Conservation (phyloP, 2,113 vertebrate species). For the Phyllostomus hastatus region DNA sequence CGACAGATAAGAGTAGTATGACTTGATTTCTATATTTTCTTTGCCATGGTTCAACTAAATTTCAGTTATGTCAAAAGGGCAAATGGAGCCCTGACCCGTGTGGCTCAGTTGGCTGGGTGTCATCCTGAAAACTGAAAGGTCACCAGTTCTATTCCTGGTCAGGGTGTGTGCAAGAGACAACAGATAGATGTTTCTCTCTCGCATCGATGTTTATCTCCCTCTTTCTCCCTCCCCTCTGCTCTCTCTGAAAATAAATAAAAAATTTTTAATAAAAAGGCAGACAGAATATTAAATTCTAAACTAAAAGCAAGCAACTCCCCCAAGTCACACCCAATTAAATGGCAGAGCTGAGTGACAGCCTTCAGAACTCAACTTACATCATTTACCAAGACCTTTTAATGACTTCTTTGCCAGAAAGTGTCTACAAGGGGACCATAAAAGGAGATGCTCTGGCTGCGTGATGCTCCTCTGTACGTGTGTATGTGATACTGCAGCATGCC, state of each 20-base stretch:
- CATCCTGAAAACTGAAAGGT: too few relatives aligned
- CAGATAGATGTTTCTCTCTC: too few relatives aligned
- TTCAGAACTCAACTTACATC: not conserved
- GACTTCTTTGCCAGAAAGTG: not conserved
- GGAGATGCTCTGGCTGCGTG: not conserved
- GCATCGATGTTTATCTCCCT: too few relatives aligned
- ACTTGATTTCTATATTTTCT: not conserved
- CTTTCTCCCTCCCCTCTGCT: too few relatives aligned
- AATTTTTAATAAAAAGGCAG: not conserved
- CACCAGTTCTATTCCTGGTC: too few relatives aligned
- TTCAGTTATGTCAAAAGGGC: not conserved
- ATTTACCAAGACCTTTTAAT: not conserved
- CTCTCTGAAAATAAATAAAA: too few relatives aligned
- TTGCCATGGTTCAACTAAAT: not conserved
- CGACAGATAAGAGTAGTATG: not conserved
- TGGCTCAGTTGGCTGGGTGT: too few relatives aligned
- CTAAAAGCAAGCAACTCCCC: not conserved
- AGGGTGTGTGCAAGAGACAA: too few relatives aligned
- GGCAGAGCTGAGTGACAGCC: not conserved
- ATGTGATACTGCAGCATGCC: not conserved
- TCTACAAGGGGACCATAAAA: not conserved
- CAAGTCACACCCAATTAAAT: not conserved
- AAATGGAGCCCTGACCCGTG: not conserved
- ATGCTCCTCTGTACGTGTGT: not conserved
- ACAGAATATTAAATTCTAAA: conserved; percentile 19